Evolutionary conservation across 2,113 vertebrate species (phyloP).

Genomic region (Gallinago undulata): DNA sequence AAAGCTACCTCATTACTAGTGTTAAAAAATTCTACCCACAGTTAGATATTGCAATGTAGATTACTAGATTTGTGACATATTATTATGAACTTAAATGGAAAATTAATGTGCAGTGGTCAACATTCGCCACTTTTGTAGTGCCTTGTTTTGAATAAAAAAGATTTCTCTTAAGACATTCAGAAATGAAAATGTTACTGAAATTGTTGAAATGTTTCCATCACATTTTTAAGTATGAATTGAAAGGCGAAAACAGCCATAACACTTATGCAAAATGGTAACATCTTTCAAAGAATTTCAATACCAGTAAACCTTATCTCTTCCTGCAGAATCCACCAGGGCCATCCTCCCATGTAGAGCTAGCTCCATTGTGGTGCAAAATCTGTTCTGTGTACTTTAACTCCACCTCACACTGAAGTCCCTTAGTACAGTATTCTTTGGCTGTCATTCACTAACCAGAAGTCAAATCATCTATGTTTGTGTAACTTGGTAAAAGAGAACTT

Average conservation of each 20-base stretch:
- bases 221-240: neutral
- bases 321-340: neutral
- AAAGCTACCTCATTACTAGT: neutral
- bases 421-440: constrained; percentile 19
- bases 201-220: neutral
- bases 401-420: neutral
- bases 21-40: neutral
- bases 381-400: neutral
- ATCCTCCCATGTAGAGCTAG: neutral
- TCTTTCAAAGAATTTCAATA: neutral
- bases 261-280: neutral
- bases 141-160: neutral
- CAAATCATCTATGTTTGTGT: constrained; percentile 49
- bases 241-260: neutral
- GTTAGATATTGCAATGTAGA: neutral
- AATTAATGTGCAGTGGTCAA: neutral
- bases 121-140: neutral
- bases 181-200: neutral
- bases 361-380: neutral
- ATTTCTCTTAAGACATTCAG: neutral
- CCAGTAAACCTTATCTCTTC: neutral
- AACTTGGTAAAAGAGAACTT: constrained; percentile 48
- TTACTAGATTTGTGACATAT: neutral
- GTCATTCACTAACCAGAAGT: constrained; percentile 32
- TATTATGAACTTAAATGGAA: neutral